Evolutionary conservation across 2,888 invertebrate species (phyloP).

Genomic region (Morpho achilles): DNA sequence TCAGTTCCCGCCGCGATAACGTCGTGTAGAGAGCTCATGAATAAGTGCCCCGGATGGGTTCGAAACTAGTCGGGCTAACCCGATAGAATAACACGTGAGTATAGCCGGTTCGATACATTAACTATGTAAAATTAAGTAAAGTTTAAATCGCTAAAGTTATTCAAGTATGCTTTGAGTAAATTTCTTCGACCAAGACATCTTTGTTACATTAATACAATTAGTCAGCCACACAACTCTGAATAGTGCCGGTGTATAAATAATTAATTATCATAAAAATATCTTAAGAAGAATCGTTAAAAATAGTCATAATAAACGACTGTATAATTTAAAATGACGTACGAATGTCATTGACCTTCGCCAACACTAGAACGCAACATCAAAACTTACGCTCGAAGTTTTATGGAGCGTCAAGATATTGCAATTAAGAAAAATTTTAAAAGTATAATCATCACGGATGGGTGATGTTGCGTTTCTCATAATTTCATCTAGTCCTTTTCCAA

Average conservation of each 20-base stretch:
- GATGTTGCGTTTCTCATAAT: conserved; percentile 34
- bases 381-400: conserved; percentile 64
- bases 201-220: too few relatives aligned
- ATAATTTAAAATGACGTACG: conserved; percentile 20
- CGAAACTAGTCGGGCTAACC: too few relatives aligned
- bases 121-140: too few relatives aligned
- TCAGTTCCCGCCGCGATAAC: too few relatives aligned
- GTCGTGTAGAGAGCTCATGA: too few relatives aligned
- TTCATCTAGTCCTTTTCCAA: conserved; percentile 18
- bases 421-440: conserved; percentile 61
- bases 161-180: too few relatives aligned
- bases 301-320: conserved; percentile 19
- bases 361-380: conserved; percentile 51
- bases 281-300: conserved; percentile 11
- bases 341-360: conserved; percentile 53
- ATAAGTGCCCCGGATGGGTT: too few relatives aligned
- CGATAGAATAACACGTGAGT: too few relatives aligned
- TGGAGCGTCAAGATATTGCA: conserved; percentile 67
- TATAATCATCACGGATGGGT: conserved; percentile 56
- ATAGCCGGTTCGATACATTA: too few relatives aligned
- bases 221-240: neutral
- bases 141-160: too few relatives aligned
- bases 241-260: neutral
- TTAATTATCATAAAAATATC: neutral
- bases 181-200: too few relatives aligned